Base-by-base conservation (phyloP, 2,797 vertebrate genomes). In the Amblyopsis hoosieri region DNA sequence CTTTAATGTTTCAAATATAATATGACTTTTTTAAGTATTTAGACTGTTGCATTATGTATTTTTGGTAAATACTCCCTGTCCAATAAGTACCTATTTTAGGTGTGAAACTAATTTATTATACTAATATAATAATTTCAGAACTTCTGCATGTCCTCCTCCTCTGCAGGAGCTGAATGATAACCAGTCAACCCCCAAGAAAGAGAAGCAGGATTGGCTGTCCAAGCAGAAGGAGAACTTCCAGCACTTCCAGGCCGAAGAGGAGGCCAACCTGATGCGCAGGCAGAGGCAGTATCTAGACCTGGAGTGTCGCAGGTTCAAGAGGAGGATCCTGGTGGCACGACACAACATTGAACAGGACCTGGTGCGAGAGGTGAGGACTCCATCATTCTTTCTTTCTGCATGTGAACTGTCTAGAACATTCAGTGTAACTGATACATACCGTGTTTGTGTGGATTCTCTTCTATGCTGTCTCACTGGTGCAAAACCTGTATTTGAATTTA, bases 221-320 rank as follows among this genome's bases (percentile, higher is more conserved):
- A 99, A 98, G 85, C 96, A 99, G 85, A 99, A 99, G 79, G 98
- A 99, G 82, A 98, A 98, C 85, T 94, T 99, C 88, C 98, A 99
- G 76, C 95, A 99, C 92, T 98, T 96, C 90, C 98, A 99, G 84
- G 97, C 97, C 8, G 97, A 98, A 81, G 97, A 99, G 77, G 97
- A 99, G 82, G 98, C 97, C 69, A 98, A 98, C 82, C 87, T 99
- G 31, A 93, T 97, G 74, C 93, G 96, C 62, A 92, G 94, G 69
- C 98, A 99, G 86, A 94, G 97, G 64, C 97, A 99, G 81, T 98
- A 99, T 86, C 84, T 99, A 78, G 97, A 99, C 61, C 92, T 98
- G 59, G 98, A 99, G 86, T 97, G 95, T 73, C 97, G 98, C 62
- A 93, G 96, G 74, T 99, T 98, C 83, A 99, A 98, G 76, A 92